Conservation (phyloP, 2,113 vertebrate genomes). For the Myiozetetes cayanensis region DNA sequence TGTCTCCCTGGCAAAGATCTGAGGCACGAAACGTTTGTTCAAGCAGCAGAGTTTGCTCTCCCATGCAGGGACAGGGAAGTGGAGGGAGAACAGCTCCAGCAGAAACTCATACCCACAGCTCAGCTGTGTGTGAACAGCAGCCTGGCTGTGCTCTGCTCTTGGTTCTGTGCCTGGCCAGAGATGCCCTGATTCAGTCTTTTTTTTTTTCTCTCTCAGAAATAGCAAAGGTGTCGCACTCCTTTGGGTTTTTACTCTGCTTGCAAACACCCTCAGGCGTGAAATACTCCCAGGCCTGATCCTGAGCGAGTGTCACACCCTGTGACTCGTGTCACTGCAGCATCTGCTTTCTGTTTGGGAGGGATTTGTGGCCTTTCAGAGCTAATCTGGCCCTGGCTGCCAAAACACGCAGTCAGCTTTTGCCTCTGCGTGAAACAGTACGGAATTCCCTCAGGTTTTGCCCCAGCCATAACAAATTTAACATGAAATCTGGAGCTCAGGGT, state of each 20-base stretch:
- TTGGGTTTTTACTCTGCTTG: not conserved
- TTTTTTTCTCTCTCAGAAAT: not conserved
- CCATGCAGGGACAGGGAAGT: not conserved
- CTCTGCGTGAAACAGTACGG: not conserved
- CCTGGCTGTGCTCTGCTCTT: not conserved
- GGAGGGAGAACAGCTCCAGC: not conserved
- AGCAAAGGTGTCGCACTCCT: not conserved
- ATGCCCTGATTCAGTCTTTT: too few species aligned
- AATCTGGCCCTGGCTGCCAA: not conserved
- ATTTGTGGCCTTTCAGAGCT: not conserved
- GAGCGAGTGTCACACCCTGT: not conserved
- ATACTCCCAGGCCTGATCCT: not conserved
- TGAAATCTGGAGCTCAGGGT: not conserved
- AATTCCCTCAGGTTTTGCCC: not conserved
- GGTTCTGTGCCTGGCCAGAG: not conserved
- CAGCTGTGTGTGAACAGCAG: rapidly evolving
- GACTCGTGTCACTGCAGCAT: not conserved
- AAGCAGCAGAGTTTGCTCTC: not conserved
- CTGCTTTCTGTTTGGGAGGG: not conserved
- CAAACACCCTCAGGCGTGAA: not conserved
- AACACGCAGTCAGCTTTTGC: not conserved
- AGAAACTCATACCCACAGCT: not conserved
- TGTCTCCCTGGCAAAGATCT: not conserved
- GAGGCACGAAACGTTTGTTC: not conserved
- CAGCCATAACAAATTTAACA: rapidly evolving